Base-by-base conservation (phyloP, 2,797 vertebrate genomes). In the Muscicapa striata region DNA sequence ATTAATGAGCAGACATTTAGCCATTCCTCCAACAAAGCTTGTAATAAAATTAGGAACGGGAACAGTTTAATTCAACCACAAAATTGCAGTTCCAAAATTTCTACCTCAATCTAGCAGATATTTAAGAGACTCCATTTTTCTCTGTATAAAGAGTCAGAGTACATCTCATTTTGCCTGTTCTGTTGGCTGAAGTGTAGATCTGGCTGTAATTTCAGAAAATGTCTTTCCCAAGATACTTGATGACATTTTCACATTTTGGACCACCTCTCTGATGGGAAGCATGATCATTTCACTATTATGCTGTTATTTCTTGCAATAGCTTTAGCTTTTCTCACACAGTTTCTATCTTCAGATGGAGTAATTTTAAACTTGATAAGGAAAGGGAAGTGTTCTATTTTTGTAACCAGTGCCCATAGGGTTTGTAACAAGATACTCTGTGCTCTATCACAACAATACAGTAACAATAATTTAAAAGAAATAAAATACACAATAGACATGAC, bases 1-100 rank as follows among this genome's bases (percentile, higher is more conserved):
- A 92, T 77, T 94, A 96, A 94, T 87, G 90, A 96, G 54, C 13
- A 95, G 73, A 80, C 49, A 54, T 95, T 95, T 87, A 92, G 49
- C 67, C 78, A 91, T 86, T 92, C 83, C 86, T 96, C 61, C 32
- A 34, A 95, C 64, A 86, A 92, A 96, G 62, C 32, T 23, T 79
- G 61, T 58, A 94, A 93, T 84, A 78, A 89, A 94, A 95, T 91
- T 85, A 94, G 54, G 80, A 92, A 93, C 67, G 45, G 64, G 52
- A 95, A 90, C 52, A 68, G 14, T 91, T 96, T 95, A 89, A 87
- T 90, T 93, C 72, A 69, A 41, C 84, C 63, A 79, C 54, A 91
- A 87, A 96, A 89, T 78, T 62, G 36, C 73, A 93, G 51, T 18
- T 87, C 55, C 48, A 68, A 41, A 70, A 26, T 85, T 95, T 64